Conservation (phyloP, 2,888 invertebrate genomes). For the Sinopyrophorus schimmeli region DNA sequence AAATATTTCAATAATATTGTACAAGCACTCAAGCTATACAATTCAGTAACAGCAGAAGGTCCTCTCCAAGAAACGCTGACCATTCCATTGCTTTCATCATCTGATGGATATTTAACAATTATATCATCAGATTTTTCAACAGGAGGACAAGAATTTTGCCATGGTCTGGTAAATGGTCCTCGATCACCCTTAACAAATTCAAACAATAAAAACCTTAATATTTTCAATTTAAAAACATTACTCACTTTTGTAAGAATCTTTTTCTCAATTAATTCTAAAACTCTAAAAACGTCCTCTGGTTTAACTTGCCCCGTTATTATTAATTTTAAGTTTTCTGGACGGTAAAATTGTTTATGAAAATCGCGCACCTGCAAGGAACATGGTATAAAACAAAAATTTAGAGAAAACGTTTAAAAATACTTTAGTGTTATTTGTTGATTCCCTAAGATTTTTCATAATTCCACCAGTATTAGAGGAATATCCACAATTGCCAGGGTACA, state of each 20-base stretch:
- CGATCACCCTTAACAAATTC: constrained; percentile 54
- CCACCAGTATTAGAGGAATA: constrained; percentile 88
- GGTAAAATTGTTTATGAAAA: constrained; percentile 85
- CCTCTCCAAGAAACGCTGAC: constrained; percentile 81
- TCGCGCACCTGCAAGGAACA: constrained; percentile 64
- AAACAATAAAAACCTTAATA: constrained; percentile 2
- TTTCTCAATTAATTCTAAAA: constrained; percentile 72
- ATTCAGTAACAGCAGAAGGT: constrained; percentile 64
- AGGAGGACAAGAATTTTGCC: constrained; percentile 74
- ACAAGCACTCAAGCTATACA: constrained; percentile 66
- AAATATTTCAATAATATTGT: constrained; percentile 77
- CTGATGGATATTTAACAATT: constrained; percentile 74
- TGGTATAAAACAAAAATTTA: not conserved
- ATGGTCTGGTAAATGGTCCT: constrained; percentile 70
- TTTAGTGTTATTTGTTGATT: constrained; percentile 79
- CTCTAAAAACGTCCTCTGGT: constrained; percentile 73
- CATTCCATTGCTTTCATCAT: constrained; percentile 80
- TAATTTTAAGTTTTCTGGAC: constrained; percentile 84
- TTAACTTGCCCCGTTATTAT: constrained; percentile 82
- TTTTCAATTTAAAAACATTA: not conserved
- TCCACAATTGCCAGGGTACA: constrained; percentile 82
- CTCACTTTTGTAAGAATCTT: constrained; percentile 74
- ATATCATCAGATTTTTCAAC: constrained; percentile 61
- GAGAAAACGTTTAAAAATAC: constrained; percentile 59
- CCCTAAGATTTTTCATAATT: constrained; percentile 79